Evolutionary conservation across 2,113 vertebrate species (phyloP).

Genomic region (Tyrannus savana): DNA sequence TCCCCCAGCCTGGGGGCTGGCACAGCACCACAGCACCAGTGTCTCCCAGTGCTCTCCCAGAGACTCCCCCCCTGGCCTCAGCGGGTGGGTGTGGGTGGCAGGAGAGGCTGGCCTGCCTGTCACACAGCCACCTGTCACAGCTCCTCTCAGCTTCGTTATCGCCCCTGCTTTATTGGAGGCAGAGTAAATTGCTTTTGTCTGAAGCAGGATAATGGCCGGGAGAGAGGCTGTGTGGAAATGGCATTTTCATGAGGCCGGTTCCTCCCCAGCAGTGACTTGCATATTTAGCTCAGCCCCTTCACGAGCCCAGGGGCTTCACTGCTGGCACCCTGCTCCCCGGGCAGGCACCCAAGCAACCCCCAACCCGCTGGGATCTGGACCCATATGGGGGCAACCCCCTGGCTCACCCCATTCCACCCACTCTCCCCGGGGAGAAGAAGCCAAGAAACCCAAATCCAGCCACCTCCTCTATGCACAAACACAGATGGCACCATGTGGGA

Average conservation of each 20-base stretch:
- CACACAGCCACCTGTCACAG: not conserved
- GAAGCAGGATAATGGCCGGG: constrained; percentile 43
- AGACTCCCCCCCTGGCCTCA: not conserved
- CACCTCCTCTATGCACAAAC: rapidly evolving
- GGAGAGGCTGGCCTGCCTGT: not conserved
- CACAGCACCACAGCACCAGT: rapidly evolving
- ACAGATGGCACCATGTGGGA: not conserved
- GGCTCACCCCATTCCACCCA: rapidly evolving
- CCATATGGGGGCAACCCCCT: rapidly evolving
- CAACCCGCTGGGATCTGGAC: rapidly evolving
- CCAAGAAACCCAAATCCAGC: rapidly evolving
- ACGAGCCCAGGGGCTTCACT: not conserved
- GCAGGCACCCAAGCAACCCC: not conserved
- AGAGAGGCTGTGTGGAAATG: constrained; percentile 38
- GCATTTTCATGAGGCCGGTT: constrained; percentile 50
- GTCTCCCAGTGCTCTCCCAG: rapidly evolving
- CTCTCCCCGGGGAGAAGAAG: not conserved
- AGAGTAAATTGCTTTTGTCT: constrained; percentile 72
- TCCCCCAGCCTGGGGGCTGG: not conserved
- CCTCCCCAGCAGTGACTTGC: constrained; percentile 46
- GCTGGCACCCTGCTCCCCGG: rapidly evolving
- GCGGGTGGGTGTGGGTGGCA: not conserved
- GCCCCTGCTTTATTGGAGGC: constrained; percentile 33
- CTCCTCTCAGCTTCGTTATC: constrained; percentile 29
- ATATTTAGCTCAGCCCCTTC: constrained; percentile 17